These are phyloP conservation scores for Glareola pratincola DNA, from an alignment of 2,113 vertebrate species.

Conservation along the genomic window DNA sequence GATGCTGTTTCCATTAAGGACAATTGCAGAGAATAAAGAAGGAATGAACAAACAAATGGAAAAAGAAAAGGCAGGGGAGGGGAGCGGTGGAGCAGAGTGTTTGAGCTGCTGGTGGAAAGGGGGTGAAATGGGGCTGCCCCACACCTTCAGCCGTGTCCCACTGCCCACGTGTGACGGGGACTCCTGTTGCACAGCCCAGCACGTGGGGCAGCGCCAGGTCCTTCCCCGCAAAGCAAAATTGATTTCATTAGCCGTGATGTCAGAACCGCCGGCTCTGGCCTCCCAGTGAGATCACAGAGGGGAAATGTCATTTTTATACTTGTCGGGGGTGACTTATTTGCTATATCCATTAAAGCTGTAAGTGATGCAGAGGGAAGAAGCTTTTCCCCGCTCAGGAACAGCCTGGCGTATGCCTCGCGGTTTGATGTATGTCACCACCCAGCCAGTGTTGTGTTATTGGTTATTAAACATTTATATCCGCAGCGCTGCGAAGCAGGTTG, in stretches of 20 bases:
- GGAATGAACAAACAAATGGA: conserved; percentile 53
- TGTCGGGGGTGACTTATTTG: not conserved
- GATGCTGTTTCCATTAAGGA: conserved; percentile 63
- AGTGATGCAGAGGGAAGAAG: not conserved
- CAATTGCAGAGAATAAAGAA: conserved; percentile 42
- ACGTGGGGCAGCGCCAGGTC: not conserved
- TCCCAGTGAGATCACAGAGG: not conserved
- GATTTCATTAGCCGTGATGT: not conserved
- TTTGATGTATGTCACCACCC: not conserved
- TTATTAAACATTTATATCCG: not conserved
- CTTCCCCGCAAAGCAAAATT: not conserved
- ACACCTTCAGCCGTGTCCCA: not conserved
- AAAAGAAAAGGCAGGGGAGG: not conserved
- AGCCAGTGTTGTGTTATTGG: not conserved
- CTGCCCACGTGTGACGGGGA: not conserved
- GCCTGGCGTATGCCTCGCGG: not conserved
- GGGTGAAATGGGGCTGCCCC: not conserved
- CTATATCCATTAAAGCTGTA: not conserved
- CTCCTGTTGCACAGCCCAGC: not conserved
- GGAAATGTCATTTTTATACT: not conserved
- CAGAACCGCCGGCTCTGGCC: not conserved
- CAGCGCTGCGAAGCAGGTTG: not conserved
- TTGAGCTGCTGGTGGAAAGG: not conserved
- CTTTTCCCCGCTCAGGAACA: not conserved
- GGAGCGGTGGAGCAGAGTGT: not conserved